Evolutionary conservation across 2,888 invertebrate genomes (phyloP).

Genomic region (Mesochorus sp.): DNA sequence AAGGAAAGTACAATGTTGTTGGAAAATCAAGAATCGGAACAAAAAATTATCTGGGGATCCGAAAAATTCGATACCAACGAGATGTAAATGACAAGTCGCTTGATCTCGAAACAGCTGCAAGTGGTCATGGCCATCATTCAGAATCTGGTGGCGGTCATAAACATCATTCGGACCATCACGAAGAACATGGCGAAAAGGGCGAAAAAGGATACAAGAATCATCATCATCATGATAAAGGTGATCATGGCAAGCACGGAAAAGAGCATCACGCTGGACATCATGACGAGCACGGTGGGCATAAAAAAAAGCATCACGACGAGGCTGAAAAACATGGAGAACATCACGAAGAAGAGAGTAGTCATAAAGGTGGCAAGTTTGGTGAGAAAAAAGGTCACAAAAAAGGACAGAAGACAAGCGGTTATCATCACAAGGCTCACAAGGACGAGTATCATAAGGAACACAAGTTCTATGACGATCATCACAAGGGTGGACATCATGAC

Average conservation of each 20-base stretch:
- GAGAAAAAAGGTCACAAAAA: constrained; percentile 94
- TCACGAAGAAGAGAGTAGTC: constrained; percentile 89
- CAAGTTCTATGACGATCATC: constrained; percentile 89
- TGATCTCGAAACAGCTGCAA: constrained; percentile 58
- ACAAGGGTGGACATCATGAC: constrained; percentile 87
- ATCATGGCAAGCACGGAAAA: constrained; percentile 85
- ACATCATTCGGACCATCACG: constrained; percentile 87
- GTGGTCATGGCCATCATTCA: constrained; percentile 58
- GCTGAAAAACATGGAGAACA: constrained; percentile 84
- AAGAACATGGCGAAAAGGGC: constrained; percentile 89
- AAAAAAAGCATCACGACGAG: constrained; percentile 86
- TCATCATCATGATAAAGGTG: constrained; percentile 88
- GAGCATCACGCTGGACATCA: constrained; percentile 85
- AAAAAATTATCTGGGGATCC: background rate
- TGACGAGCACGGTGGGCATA: constrained; percentile 86
- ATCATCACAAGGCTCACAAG: constrained; percentile 93
- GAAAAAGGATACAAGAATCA: constrained; percentile 91
- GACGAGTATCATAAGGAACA: constrained; percentile 88
- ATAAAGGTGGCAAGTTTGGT: constrained; percentile 91
- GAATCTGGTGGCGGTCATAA: constrained; percentile 87
- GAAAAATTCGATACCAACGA: constrained; percentile 23
- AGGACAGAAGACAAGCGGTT: constrained; percentile 91
- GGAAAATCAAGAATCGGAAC: background rate
- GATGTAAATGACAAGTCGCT: background rate
- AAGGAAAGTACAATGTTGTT: constrained; percentile 22